phyloP scores from a whole-genome alignment of 1,140 invertebrate genomes.

The Drosophila murphyi region DNA sequence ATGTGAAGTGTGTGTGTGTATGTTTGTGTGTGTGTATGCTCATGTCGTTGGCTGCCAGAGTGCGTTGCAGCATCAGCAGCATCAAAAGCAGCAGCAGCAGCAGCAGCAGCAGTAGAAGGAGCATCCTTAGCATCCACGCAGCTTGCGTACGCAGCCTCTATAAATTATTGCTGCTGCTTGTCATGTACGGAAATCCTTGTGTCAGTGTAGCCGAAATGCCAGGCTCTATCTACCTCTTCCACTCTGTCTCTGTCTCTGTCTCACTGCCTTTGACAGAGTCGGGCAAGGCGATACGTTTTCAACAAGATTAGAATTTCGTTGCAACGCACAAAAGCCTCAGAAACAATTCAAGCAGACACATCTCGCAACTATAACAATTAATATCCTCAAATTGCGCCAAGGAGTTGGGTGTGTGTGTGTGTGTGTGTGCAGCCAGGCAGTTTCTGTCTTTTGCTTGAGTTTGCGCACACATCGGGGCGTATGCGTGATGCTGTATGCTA shows the following conservation, averaged over 20 bases:
- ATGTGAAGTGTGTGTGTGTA: slow-evolving; percentile 21
- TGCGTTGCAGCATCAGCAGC: slow-evolving; percentile 23
- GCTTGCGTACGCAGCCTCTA: slow-evolving; percentile 77
- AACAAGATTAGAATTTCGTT: slow-evolving; percentile 79
- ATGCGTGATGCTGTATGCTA: slow-evolving; percentile 77
- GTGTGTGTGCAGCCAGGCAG: slow-evolving; percentile 6
- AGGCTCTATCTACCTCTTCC: slow-evolving; percentile 8
- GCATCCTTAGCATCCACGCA: slow-evolving; percentile 66
- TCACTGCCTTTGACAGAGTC: slow-evolving; percentile 65
- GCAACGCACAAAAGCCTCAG: slow-evolving; percentile 79
- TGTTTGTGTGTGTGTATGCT: slow-evolving; percentile 20
- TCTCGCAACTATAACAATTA: slow-evolving; percentile 83
- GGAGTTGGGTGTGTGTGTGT: slow-evolving; percentile 41
- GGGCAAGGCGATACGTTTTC: slow-evolving; percentile 71
- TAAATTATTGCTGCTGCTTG: slow-evolving; percentile 83
- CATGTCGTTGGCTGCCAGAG: slow-evolving; percentile 36
- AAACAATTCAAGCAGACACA: slow-evolving; percentile 82
- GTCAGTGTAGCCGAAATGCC: slow-evolving; percentile 75
- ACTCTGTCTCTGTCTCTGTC: slow-evolving; percentile 4
- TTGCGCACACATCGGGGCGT: slow-evolving; percentile 64
- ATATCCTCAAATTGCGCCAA: slow-evolving; percentile 67
- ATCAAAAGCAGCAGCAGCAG: no score
- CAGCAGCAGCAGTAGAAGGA: slow-evolving; percentile 10
- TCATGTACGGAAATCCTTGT: slow-evolving; percentile 82
- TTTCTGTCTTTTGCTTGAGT: slow-evolving; percentile 39